These are phyloP conservation scores for Lasiurus cinereus DNA, from an alignment of 2,113 vertebrate species.

Conservation along the genomic window DNA sequence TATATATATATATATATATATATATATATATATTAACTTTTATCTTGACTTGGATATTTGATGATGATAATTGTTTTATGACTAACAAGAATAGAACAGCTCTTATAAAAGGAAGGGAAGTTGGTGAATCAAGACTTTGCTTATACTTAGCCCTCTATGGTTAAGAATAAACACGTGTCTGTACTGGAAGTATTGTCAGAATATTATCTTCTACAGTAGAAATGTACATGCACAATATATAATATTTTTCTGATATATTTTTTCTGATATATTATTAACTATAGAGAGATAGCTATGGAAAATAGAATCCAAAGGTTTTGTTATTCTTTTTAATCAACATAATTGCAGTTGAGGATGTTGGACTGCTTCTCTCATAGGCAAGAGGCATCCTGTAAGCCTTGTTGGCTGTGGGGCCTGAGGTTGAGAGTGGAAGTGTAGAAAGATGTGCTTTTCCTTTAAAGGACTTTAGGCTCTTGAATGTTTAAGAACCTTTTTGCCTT, in stretches of 20 bases:
- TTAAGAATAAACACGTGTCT: slow-evolving; percentile 2
- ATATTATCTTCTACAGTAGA: slow-evolving; percentile 37
- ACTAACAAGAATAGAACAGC: slow-evolving; percentile 26
- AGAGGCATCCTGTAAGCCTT: background rate
- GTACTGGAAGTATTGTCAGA: background rate
- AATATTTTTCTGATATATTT: background rate
- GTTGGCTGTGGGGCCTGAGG: fast-evolving
- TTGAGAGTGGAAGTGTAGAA: background rate
- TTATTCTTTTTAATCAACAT: background rate
- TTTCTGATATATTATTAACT: background rate
- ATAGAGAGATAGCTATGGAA: background rate
- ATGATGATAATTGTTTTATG: slow-evolving; percentile 49
- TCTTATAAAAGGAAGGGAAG: slow-evolving; percentile 13
- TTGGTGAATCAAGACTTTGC: slow-evolving; percentile 8
- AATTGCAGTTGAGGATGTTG: background rate
- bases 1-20: background rate
- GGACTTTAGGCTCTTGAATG: background rate
- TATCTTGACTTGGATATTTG: background rate
- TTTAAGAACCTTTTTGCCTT: background rate
- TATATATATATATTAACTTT: slow-evolving; percentile 15
- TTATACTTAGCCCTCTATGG: slow-evolving; percentile 4
- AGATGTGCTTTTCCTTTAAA: slow-evolving; percentile 11
- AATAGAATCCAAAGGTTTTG: background rate
- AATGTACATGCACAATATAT: slow-evolving; percentile 21
- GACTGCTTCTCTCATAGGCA: background rate